Conservation (phyloP, 2,113 vertebrate species). For the Psittacula cyanocephala region DNA sequence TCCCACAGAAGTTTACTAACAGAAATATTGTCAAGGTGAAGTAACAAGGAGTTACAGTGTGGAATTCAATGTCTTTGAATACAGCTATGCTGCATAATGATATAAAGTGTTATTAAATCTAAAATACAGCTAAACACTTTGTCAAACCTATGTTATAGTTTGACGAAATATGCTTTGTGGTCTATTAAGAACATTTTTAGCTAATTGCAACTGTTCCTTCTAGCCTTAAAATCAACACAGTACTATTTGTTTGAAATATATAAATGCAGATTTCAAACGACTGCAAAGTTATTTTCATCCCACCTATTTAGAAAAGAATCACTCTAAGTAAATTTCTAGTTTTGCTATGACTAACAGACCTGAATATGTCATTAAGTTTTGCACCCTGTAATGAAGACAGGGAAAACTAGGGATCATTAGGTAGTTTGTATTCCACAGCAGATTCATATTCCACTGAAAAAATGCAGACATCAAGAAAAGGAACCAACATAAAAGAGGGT, state of each 20-base stretch:
- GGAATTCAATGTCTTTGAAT: not conserved
- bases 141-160: not conserved
- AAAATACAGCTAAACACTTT: not conserved
- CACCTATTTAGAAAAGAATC: not conserved
- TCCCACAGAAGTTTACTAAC: not conserved
- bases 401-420: not conserved
- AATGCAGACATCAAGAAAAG: not conserved
- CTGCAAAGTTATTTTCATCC: not conserved
- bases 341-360: not conserved
- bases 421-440: not conserved
- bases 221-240: not conserved
- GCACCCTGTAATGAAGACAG: not conserved
- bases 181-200: not conserved
- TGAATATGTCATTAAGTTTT: not conserved
- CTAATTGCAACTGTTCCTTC: not conserved
- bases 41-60: not conserved
- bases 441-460: not conserved
- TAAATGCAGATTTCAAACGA: not conserved
- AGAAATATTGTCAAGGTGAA: not conserved
- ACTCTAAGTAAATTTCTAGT: not conserved
- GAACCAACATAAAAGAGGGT: not conserved
- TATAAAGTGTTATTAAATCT: not conserved
- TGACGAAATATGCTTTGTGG: not conserved
- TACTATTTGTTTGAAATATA: not conserved
- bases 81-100: not conserved